Base-by-base conservation (phyloP, 2,888 invertebrate species). In the Nymphalis polychloros region DNA sequence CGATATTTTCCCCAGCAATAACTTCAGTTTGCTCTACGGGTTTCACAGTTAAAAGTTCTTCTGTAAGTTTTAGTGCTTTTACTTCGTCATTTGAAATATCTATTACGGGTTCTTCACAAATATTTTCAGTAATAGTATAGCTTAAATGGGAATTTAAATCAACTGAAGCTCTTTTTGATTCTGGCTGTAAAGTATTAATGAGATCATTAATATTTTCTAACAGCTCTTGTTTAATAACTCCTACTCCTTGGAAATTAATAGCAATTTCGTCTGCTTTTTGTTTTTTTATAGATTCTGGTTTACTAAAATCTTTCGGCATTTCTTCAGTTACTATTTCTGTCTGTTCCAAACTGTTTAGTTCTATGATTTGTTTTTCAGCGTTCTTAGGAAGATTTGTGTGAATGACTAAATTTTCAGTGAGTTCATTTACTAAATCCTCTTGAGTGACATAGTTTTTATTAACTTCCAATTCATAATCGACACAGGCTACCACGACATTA, bases 51-150 rank as follows among this genome's bases (percentile, higher is more conserved):
- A 84, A 68, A 31, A 89, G n/a, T 41, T 84, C 76, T 72, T 92
- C 78, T 19, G 80, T 82, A 0, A 93, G 89, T 59, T 81, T 83
- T 79, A 92, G 92, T 57, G 80, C 76, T 61, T 82, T 79, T n/a
- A 90, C 88, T 73, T 83, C 83, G 35, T 84, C 75, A 8, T 84
- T 79, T 66, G 75, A 75, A 35, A 94, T 88, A 67, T 84, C 73
- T 59, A 85, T 85, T 76, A 93, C 87, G 71, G 85, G 85, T 76
- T 94, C 94, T 5, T 91, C 90, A 35, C 79, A 65, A 20, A 84
- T 55, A 67, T 84, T 83, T 81, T 90, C 86, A 23, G 77, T 77
- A 13, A 86, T 81, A 41, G 77, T 77, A 71, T 81, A 88, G 53
- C 82, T 84, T 73, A 84, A 83, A 68, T 83, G 78, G 17, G 84